phyloP scores from a whole-genome alignment of 2,888 invertebrate species.

The Balanococcus diminutus region DNA sequence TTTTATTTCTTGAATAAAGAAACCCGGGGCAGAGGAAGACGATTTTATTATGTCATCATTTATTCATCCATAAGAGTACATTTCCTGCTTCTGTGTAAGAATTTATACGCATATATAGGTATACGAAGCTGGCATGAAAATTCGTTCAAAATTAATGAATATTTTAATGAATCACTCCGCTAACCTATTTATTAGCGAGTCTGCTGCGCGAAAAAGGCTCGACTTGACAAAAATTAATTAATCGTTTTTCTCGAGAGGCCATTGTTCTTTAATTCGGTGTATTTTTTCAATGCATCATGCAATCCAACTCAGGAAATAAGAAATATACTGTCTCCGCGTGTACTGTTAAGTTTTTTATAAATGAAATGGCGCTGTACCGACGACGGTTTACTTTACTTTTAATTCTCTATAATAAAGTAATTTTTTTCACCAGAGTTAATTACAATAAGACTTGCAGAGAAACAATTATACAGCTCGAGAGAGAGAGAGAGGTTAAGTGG shows the following conservation, averaged over 20 bases:
- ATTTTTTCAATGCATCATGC: background rate
- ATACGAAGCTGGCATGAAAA: background rate
- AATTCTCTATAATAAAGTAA: background rate
- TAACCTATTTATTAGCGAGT: conserved; percentile 19
- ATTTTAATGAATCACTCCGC: conserved; percentile 6
- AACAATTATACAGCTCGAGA: background rate
- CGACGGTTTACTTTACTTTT: conserved; percentile 29
- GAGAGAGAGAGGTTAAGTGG: background rate
- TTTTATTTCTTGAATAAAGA: background rate
- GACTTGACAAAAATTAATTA: conserved; percentile 26
- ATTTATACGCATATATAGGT: no score
- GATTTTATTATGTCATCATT: background rate
- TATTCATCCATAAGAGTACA: background rate
- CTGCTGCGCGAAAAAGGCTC: background rate
- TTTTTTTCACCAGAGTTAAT: background rate
- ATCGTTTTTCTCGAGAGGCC: background rate
- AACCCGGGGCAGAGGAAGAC: background rate
- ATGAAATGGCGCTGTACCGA: no score
- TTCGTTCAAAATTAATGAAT: conserved; percentile 21
- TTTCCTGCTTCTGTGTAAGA: background rate
- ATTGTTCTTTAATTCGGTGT: conserved; percentile 12
- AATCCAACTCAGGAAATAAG: background rate
- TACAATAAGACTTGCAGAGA: background rate
- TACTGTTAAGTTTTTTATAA: no score
- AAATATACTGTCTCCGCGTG: background rate